Evolutionary conservation across 2,113 vertebrate genomes (phyloP).

Genomic region (Pollachius pollachius): DNA sequence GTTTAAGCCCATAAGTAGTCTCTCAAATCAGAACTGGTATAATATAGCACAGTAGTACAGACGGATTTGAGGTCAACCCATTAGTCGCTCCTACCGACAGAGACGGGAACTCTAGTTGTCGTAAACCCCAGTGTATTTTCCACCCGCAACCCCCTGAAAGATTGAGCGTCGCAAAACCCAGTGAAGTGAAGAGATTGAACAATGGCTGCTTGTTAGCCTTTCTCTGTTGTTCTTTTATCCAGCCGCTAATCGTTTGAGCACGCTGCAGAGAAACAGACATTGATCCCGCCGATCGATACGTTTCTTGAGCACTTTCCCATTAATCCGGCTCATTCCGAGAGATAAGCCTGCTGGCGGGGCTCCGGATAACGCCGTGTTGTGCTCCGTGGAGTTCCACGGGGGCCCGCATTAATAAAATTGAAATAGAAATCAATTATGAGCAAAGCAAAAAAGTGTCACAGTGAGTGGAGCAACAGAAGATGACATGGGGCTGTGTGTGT

Average conservation of each 20-base stretch:
- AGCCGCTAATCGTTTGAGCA: slow-evolving; percentile 39
- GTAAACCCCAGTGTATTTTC: too few species aligned
- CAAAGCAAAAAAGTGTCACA: slow-evolving; percentile 53
- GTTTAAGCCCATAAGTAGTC: too few species aligned
- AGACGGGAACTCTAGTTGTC: too few species aligned
- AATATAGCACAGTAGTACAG: too few species aligned
- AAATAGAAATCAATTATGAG: slow-evolving; percentile 69
- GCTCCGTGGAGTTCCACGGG: slow-evolving; percentile 15
- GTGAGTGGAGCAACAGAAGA: slow-evolving; percentile 32
- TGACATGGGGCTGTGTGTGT: background rate
- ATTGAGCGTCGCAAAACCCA: too few species aligned
- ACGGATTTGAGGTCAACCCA: too few species aligned
- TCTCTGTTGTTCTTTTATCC: slow-evolving; percentile 37
- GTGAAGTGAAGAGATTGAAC: slow-evolving; percentile 26
- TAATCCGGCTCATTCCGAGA: slow-evolving; percentile 57
- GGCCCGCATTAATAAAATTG: slow-evolving; percentile 57
- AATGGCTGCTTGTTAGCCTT: slow-evolving; percentile 18
- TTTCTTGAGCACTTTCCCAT: slow-evolving; percentile 50
- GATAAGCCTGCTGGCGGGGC: slow-evolving; percentile 58
- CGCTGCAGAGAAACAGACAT: slow-evolving; percentile 44
- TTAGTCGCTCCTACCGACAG: too few species aligned
- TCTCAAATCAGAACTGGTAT: too few species aligned
- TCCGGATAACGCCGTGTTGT: slow-evolving; percentile 42
- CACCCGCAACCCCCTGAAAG: too few species aligned
- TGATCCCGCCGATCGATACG: slow-evolving; percentile 59